These are phyloP conservation scores for Laspeyria flexula DNA, from an alignment of 2,888 invertebrate genomes.

Conservation along the genomic window DNA sequence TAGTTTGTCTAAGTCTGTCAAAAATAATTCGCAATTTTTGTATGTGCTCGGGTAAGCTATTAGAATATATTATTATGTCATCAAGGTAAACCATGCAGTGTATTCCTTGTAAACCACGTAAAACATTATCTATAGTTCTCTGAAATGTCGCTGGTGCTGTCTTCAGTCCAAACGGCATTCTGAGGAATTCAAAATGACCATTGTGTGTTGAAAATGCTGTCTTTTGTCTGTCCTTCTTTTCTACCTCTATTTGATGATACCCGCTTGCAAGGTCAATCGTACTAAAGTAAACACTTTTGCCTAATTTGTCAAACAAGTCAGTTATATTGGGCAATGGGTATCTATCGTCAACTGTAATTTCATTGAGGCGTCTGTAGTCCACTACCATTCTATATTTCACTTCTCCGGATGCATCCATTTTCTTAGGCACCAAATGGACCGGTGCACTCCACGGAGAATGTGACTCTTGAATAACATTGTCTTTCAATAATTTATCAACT, in stretches of 20 bases:
- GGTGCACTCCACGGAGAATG: constrained; percentile 55
- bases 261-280: not conserved
- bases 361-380: constrained; percentile 28
- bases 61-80: constrained; percentile 51
- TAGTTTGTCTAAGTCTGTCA: not conserved
- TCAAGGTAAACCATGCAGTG: constrained; percentile 57
- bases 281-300: not conserved
- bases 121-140: not conserved
- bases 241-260: not conserved
- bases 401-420: constrained; percentile 50
- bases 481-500: constrained; percentile 36
- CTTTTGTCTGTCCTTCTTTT: constrained; percentile 24
- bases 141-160: constrained; percentile 56
- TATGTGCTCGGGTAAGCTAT: constrained; percentile 37
- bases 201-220: constrained; percentile 29
- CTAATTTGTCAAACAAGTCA: constrained; percentile 2
- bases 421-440: constrained; percentile 56
- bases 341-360: constrained; percentile 45
- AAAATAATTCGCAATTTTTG: constrained; percentile 20
- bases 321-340: constrained; percentile 7
- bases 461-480: constrained; percentile 43
- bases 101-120: constrained; percentile 46
- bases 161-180: constrained; percentile 42
- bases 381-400: constrained; percentile 39
- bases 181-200: constrained; percentile 36